Conservation (phyloP, 1,140 invertebrate species). For the Portunus trituberculatus region DNA sequence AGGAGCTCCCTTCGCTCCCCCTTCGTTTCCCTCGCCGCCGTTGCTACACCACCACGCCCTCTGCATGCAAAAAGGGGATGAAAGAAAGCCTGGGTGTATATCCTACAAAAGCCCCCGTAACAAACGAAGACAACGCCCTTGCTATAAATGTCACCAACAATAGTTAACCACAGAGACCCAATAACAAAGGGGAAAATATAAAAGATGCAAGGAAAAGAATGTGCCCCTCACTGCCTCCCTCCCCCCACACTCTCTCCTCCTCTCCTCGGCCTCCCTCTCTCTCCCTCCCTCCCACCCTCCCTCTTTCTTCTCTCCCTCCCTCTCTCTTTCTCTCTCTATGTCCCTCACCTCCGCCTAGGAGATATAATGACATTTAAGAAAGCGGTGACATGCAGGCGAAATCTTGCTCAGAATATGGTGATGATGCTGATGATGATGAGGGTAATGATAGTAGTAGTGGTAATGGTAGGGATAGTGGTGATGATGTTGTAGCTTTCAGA, state of each 20-base stretch:
- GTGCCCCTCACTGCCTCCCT: neutral
- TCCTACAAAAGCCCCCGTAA: conserved; percentile 31
- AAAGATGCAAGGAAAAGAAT: neutral
- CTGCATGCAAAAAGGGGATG: conserved; percentile 45
- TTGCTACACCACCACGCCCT: conserved; percentile 13
- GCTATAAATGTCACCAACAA: conserved; percentile 48
- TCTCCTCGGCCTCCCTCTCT: neutral
- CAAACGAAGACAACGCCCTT: conserved; percentile 49
- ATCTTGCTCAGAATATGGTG: neutral
- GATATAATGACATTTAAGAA: conserved; percentile 15
- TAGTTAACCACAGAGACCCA: conserved; percentile 34
- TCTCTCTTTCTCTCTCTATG: neutral
- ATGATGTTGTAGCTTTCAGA: too few species aligned
- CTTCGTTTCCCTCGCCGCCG: conserved; percentile 10
- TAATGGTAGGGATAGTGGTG: too few species aligned
- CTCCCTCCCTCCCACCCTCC: neutral
- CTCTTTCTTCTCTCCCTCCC: neutral
- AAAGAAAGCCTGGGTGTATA: conserved; percentile 29
- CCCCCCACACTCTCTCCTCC: neutral
- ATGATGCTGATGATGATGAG: neutral
- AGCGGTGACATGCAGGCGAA: neutral
- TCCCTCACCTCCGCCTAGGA: neutral
- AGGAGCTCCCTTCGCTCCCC: conserved; percentile 33
- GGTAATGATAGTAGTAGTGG: too few species aligned
- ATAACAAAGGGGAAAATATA: conserved; percentile 28